phyloP scores from a whole-genome alignment of 2,113 vertebrate genomes.

The Callithrix jacchus region DNA sequence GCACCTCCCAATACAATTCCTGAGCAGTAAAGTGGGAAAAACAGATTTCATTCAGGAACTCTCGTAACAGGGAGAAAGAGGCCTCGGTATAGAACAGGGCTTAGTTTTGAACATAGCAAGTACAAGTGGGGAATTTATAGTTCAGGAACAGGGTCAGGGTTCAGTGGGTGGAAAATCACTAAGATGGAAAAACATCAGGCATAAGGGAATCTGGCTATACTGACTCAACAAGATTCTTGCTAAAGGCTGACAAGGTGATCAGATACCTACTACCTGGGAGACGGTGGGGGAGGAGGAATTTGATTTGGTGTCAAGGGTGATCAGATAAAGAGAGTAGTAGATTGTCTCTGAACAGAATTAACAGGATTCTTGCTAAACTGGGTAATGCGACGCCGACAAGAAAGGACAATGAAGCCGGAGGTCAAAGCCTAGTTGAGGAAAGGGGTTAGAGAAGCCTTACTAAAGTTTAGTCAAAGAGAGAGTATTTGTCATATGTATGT shows the following conservation, averaged over 20 bases:
- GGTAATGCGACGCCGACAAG: background rate
- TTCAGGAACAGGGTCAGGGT: background rate
- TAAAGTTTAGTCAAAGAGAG: background rate
- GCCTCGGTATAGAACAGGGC: background rate
- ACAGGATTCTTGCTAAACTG: background rate
- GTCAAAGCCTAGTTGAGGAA: background rate
- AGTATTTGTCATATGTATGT: background rate
- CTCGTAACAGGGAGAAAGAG: background rate
- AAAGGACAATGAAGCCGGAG: background rate
- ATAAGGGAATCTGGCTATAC: background rate
- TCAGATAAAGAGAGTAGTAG: background rate
- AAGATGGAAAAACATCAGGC: background rate
- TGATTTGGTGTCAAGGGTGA: background rate
- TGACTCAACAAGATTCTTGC: background rate
- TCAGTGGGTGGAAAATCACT: background rate
- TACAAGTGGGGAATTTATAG: background rate
- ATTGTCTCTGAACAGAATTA: background rate
- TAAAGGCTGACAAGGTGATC: background rate
- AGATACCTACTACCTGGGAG: background rate
- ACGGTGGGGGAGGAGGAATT: background rate
- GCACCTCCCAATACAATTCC: background rate
- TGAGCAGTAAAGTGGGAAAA: background rate
- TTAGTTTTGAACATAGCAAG: background rate
- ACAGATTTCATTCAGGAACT: background rate
- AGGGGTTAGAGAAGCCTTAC: background rate